Evolutionary conservation across 2,797 vertebrate species (phyloP).

Genomic region (Myotis planiceps): DNA sequence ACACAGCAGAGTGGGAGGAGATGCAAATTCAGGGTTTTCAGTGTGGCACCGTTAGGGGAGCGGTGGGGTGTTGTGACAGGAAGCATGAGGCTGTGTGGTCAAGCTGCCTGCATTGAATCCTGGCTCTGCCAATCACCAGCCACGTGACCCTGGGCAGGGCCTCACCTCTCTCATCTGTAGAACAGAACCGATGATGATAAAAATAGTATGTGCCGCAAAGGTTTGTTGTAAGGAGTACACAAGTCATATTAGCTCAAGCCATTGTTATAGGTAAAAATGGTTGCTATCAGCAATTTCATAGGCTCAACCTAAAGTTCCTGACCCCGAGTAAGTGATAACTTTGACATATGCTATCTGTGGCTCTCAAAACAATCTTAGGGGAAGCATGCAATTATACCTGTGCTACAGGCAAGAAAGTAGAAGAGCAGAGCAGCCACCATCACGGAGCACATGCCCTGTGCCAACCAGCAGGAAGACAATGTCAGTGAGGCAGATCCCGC

Average conservation of each 20-base stretch:
- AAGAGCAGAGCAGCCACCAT: background rate
- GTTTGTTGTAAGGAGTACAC: background rate
- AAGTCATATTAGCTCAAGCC: background rate
- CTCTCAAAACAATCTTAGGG: background rate
- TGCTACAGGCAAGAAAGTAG: fast-evolving
- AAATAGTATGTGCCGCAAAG: background rate
- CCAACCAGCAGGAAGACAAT: background rate
- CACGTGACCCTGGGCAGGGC: fast-evolving
- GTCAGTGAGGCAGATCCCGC: background rate
- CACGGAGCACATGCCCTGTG: fast-evolving
- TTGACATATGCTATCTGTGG: too few relatives aligned
- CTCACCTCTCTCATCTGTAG: background rate
- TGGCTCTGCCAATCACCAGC: background rate
- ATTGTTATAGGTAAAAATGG: background rate
- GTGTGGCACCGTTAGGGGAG: background rate
- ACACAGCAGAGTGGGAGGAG: background rate
- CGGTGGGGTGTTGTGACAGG: fast-evolving
- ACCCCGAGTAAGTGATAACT: background rate
- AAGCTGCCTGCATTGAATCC: background rate
- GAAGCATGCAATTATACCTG: background rate
- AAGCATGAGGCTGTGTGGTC: background rate
- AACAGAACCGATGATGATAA: background rate
- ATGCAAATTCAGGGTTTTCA: background rate
- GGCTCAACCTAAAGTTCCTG: background rate
- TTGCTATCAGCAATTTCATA: background rate